Percentiles rank a stretch among this genome's conserved stretches.
phyloP scores from a whole-genome alignment of 2,113 vertebrate genomes.

The Lasiurus cinereus region DNA sequence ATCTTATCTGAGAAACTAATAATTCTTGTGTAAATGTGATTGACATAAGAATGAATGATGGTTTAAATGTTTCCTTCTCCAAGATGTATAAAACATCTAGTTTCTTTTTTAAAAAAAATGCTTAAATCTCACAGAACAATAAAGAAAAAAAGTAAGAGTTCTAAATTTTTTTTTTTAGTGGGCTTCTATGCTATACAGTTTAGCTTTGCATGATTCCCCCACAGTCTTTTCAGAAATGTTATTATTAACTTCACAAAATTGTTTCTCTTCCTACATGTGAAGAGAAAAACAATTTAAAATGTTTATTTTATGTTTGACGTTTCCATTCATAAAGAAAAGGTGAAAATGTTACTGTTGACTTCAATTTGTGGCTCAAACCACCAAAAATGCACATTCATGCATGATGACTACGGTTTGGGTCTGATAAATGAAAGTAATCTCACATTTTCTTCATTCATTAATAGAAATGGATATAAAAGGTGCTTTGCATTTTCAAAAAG shows the following conservation, averaged over 20 bases:
- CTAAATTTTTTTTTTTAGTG: slow-evolving; percentile 64
- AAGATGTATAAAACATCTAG: background rate
- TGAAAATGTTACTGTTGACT: slow-evolving; percentile 74
- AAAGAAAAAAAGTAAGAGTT: slow-evolving; percentile 56
- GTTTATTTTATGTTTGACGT: slow-evolving; percentile 77
- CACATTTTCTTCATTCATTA: slow-evolving; percentile 52
- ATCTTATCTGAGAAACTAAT: background rate
- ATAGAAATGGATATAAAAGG: slow-evolving; percentile 37
- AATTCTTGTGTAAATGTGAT: background rate
- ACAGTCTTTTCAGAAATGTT: slow-evolving; percentile 69
- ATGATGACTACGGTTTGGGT: slow-evolving; percentile 45
- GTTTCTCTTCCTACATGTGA: slow-evolving; percentile 71
- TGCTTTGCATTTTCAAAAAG: background rate
- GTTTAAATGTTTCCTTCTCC: slow-evolving; percentile 28
- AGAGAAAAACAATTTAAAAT: slow-evolving; percentile 72
- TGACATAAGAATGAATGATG: background rate
- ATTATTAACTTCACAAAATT: slow-evolving; percentile 81
- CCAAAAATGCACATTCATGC: slow-evolving; percentile 35
- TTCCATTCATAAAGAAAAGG: slow-evolving; percentile 72
- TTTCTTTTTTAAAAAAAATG: background rate
- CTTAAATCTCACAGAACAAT: slow-evolving; percentile 43
- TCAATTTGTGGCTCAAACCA: slow-evolving; percentile 59
- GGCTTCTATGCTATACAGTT: slow-evolving; percentile 47
- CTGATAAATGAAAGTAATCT: slow-evolving; percentile 60
- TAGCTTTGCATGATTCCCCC: slow-evolving; percentile 81